These are phyloP conservation scores for Caranx melampygus DNA, from an alignment of 2,113 vertebrate genomes.

Conservation along the genomic window DNA sequence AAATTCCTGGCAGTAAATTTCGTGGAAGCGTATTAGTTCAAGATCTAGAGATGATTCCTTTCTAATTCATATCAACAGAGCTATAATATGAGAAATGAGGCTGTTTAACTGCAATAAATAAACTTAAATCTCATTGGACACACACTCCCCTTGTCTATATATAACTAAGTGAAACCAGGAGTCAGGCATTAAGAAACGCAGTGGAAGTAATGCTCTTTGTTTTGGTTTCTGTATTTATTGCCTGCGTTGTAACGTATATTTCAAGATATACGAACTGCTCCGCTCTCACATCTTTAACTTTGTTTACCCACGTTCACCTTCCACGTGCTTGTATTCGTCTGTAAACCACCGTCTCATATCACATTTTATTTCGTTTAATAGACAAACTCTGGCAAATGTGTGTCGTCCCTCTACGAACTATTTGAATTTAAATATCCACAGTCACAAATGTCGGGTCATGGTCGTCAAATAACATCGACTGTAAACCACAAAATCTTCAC, in stretches of 20 bases:
- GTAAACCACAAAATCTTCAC: no score
- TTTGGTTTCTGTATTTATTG: not conserved
- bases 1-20: constrained; percentile 60
- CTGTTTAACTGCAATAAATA: constrained; percentile 63
- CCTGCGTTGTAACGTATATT: not conserved
- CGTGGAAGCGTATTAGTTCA: constrained; percentile 22
- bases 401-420: no score
- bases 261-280: not conserved
- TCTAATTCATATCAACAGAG: constrained; percentile 54
- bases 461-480: no score
- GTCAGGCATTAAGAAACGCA: constrained; percentile 14
- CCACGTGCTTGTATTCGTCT: not conserved
- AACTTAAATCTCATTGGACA: constrained; percentile 35
- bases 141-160: constrained; percentile 44
- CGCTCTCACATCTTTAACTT: not conserved
- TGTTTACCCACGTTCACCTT: not conserved
- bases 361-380: no score
- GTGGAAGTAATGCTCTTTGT: constrained; percentile 6
- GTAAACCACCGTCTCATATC: no score
- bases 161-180: constrained; percentile 40
- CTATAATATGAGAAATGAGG: constrained; percentile 43
- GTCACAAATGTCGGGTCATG: no score
- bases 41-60: constrained; percentile 44
- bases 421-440: no score
- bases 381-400: not conserved